Evolutionary conservation across 1,140 invertebrate genomes (phyloP), one percentile per base, ranked within the genome.

Genomic region (Bombus polaris): DNA sequence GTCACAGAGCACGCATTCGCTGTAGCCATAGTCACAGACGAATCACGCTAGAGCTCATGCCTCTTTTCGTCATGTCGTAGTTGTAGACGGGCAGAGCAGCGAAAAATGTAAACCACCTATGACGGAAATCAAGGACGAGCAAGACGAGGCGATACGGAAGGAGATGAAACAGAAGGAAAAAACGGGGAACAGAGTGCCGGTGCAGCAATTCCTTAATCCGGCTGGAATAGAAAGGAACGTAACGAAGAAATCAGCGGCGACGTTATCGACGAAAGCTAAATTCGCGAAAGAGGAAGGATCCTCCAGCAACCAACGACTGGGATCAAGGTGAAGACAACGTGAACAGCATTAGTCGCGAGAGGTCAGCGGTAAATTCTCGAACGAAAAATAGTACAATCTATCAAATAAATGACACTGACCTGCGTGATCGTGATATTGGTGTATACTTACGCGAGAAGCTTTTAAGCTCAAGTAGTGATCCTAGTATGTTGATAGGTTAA

Each of bases 141-240:
- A 93, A 1, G 79, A 53, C 18, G 87, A 89, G 39, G 85, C 88
- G 44, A 53, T 91, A 35, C 42, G 44, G 53, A 92, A 91, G 47
- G 25, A 87, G 37, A 15, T 82, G 6, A 77, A 73, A 32, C 32
- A 25, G 35, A 81, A 85, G 57, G 32, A 85, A 18, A 77, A 75
- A 28, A 18, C 32, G n/a, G 74, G 79, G 22, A 68, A 88, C 35
- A 89, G 88, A 78, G 53, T 32, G 13, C 91, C 91, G 0, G 87
- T 85, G 18, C 44, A 92, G 78, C 74, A 93, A 81, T 92, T 92
- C 57, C 35, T 83, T 22, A 73, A 87, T 42, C 47, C 74, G 15
- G 72, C 68, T 22, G 28, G n/a, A 44, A 0, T 57, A 8, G 8
- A 13, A 53, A 32, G 13, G 3, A 62, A 72, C 71, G 4, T 70